Base-by-base conservation (phyloP, 2,113 vertebrate genomes). In the Enhydra lutris region DNA sequence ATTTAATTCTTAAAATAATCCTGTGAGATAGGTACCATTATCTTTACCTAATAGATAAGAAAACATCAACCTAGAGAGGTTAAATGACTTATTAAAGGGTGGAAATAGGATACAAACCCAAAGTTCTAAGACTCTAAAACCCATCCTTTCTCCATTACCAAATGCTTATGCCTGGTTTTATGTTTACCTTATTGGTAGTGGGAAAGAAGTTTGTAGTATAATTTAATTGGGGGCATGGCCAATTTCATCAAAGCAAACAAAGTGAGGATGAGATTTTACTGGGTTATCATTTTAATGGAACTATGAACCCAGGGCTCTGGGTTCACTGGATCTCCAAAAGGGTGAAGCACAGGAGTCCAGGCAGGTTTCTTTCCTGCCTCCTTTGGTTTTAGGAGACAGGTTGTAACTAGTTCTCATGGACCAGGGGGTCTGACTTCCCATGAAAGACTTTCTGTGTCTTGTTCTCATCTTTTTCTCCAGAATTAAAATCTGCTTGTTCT, bases 1-100 rank as follows among this genome's bases (percentile, higher is more conserved):
- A 87, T 94, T 89, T 92, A 92, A 95, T 84, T 92, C n/a, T 96
- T 95, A 71, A 94, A 96, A 88, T 11, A 96, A 61, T 78, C n/a
- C 10, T 80, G 13, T 92, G 55, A 90, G 9, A 71, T 95, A 79
- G 61, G 55, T 81, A 59, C 79, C 79, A 39, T 94, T 97, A 76
- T 91, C 74, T 96, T 96, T 71, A 92, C 47, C 83, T 96, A 84
- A 78, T 89, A 78, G 29, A 71, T 73, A 26, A 94, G 42, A 91
- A 84, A 87, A 84, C 80, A 45, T 83, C 96, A 71, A 93, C 67
- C 36, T 84, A 9, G 6, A 93, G 31, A 88, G 14, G 74, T 88
- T 87, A 94, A 84, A 69, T 94, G 52, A 83, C 65, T 81, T 96
- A 8, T 71, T 92, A 76, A 97, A 42, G 50, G 15, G 17, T 94